A percentile compares a stretch with the other conserved stretches of the same genome.
phyloP scores from a whole-genome alignment of 2,888 invertebrate genomes.

The Cephonodes hylas region DNA sequence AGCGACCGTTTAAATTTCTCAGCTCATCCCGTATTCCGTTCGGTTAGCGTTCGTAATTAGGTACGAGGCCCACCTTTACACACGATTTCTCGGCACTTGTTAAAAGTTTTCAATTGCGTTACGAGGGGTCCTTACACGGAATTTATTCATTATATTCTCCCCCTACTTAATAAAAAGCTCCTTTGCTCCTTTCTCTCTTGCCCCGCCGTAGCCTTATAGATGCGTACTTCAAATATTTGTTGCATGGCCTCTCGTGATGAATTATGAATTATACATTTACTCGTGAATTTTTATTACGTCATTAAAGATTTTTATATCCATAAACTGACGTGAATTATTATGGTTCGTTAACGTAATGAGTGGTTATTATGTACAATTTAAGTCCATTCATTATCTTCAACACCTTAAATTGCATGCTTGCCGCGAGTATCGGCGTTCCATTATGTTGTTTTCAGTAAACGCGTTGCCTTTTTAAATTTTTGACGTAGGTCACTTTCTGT shows the following conservation, averaged over 20 bases:
- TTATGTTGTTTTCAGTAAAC: background rate
- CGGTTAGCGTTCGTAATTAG: conserved; percentile 68
- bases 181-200: conserved; percentile 69
- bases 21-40: conserved; percentile 73
- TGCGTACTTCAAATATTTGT: conserved; percentile 77
- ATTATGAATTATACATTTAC: conserved; percentile 73
- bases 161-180: conserved; percentile 71
- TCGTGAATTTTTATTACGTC: conserved; percentile 59
- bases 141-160: conserved; percentile 79
- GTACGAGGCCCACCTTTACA: conserved; percentile 75
- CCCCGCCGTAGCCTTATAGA: conserved; percentile 61
- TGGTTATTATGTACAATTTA: conserved; percentile 1
- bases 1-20: conserved; percentile 62
- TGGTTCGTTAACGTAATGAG: background rate
- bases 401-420: background rate
- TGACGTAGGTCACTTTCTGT: background rate
- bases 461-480: background rate
- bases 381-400: background rate
- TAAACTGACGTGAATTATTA: conserved; percentile 24
- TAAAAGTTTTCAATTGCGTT: conserved; percentile 82
- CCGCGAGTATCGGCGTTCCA: background rate
- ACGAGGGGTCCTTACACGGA: conserved; percentile 71
- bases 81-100: conserved; percentile 80
- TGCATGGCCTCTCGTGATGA: conserved; percentile 68
- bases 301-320: conserved; percentile 42